These are phyloP conservation scores for Drosophila ercepeae DNA, from an alignment of 1,140 invertebrate species.

Conservation along the genomic window DNA sequence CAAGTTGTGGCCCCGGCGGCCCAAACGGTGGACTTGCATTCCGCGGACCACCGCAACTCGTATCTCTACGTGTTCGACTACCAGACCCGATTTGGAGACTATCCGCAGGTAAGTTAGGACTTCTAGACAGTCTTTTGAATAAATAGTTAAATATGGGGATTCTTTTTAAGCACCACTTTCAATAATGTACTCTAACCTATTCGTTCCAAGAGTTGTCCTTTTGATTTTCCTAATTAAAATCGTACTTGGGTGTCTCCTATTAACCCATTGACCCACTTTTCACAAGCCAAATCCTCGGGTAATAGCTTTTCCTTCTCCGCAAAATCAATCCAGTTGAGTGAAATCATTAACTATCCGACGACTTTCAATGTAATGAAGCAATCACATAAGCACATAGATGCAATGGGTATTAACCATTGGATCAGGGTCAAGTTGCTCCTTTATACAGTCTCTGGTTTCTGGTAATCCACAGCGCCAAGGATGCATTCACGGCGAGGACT, in stretches of 20 bases:
- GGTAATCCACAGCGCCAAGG: conserved; percentile 88
- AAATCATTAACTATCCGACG: not conserved
- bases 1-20: conserved; percentile 96
- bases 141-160: too few relatives aligned
- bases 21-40: conserved; percentile 96
- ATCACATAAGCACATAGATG: not conserved
- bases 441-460: conserved; percentile 11
- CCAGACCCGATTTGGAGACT: conserved; percentile 95
- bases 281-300: too few relatives aligned
- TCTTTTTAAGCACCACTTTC: too few relatives aligned
- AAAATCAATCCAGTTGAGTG: not conserved
- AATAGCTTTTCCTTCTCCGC: not conserved
- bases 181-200: not conserved
- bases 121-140: too few relatives aligned
- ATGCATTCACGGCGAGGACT: conserved; percentile 95
- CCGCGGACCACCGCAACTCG: conserved; percentile 91
- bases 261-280: not conserved
- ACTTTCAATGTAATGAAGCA: not conserved
- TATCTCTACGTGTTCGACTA: conserved; percentile 97
- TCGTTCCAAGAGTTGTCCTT: not conserved
- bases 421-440: not conserved
- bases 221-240: not conserved
- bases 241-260: not conserved
- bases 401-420: not conserved
- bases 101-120: conserved; percentile 89